phyloP scores from a whole-genome alignment of 2,888 invertebrate species.

The Idaea dimidiata region DNA sequence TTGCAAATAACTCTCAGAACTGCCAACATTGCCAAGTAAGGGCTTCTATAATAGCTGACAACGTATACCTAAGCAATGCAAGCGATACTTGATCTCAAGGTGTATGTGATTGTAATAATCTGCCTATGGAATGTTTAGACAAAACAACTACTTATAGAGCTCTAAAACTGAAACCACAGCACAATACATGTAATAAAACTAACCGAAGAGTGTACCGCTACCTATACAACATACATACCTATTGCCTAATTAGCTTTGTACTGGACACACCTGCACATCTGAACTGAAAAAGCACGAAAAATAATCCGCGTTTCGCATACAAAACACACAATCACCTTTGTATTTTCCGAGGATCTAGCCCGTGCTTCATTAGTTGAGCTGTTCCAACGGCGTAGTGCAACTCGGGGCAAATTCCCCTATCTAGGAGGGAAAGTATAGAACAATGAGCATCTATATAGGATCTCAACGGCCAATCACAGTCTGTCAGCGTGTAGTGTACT shows the following conservation, averaged over 20 bases:
- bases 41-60: too few relatives aligned
- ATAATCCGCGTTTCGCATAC: not conserved
- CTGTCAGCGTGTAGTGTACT: conserved; percentile 59
- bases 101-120: too few relatives aligned
- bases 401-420: conserved; percentile 16
- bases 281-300: not conserved
- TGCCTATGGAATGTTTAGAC: too few relatives aligned
- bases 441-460: conserved; percentile 50
- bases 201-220: too few relatives aligned
- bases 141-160: too few relatives aligned
- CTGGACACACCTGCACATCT: not conserved
- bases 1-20: too few relatives aligned
- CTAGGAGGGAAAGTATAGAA: conserved; percentile 37
- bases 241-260: not conserved
- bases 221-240: not conserved
- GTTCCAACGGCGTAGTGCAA: conserved; percentile 22
- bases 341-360: not conserved
- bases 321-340: not conserved
- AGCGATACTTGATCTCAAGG: too few relatives aligned
- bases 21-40: too few relatives aligned
- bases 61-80: too few relatives aligned
- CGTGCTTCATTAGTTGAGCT: conserved; percentile 5
- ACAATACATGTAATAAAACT: too few relatives aligned
- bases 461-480: conserved; percentile 61
- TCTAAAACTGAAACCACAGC: too few relatives aligned